phyloP scores from a whole-genome alignment of 2,888 invertebrate species.

The Reticulitermes lucifugus region DNA sequence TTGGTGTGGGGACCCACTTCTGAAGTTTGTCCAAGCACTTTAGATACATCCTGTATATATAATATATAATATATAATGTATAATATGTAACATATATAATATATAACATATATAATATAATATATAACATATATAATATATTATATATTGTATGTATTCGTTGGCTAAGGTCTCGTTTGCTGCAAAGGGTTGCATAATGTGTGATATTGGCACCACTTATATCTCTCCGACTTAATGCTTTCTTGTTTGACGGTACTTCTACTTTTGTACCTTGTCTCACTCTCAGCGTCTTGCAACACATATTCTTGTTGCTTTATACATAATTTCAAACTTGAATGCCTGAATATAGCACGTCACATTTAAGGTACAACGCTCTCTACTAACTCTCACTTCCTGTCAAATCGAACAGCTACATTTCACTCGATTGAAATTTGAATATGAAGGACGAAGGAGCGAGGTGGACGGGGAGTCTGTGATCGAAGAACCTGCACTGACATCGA shows the following conservation, averaged over 20 bases:
- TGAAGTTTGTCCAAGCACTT: too few relatives aligned
- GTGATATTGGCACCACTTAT: too few relatives aligned
- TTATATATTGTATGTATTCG: too few relatives aligned
- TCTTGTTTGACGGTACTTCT: background rate
- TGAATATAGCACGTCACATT: background rate
- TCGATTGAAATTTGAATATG: slow-evolving; percentile 22
- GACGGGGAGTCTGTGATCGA: background rate
- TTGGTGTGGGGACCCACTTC: too few relatives aligned
- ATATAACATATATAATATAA: too few relatives aligned
- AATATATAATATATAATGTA: too few relatives aligned
- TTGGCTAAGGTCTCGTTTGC: too few relatives aligned
- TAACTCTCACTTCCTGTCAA: slow-evolving; percentile 14
- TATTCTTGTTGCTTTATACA: slow-evolving; percentile 5
- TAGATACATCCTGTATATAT: too few relatives aligned
- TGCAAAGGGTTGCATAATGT: too few relatives aligned
- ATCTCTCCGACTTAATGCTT: too few relatives aligned
- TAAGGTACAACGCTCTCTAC: background rate
- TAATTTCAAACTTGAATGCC: background rate
- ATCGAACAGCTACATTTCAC: slow-evolving; percentile 15
- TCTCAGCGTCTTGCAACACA: background rate
- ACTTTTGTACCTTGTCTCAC: background rate
- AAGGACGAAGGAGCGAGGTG: background rate
- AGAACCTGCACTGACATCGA: background rate
- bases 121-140: too few relatives aligned
- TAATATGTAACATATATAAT: too few relatives aligned